phyloP scores from a whole-genome alignment of 2,888 invertebrate species.

The Drosophila buzzatii region DNA sequence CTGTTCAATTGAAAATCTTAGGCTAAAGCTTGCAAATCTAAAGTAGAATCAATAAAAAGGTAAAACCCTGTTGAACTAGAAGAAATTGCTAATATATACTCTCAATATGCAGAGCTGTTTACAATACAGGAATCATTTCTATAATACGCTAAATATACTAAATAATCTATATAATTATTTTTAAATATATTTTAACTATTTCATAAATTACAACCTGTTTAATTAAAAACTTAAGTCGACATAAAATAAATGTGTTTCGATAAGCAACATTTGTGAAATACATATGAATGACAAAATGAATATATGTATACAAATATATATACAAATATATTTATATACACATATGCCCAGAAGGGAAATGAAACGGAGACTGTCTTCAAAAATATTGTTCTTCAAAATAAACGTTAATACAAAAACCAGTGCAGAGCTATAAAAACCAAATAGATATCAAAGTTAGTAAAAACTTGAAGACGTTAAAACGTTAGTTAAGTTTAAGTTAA shows the following conservation, averaged over 20 bases:
- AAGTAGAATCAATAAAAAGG: not conserved
- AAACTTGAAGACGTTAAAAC: constrained; percentile 13
- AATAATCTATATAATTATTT: not conserved
- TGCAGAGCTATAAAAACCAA: constrained; percentile 84
- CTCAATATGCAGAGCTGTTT: not conserved
- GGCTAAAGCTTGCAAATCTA: not conserved
- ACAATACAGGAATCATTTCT: not conserved
- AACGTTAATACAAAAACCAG: constrained; percentile 83
- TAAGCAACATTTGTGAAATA: not conserved
- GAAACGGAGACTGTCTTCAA: constrained; percentile 36
- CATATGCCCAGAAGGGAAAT: constrained; percentile 29
- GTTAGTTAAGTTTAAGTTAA: constrained; percentile 36
- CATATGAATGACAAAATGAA: constrained; percentile 4
- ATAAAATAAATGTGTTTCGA: not conserved
- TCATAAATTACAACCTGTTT: not conserved
- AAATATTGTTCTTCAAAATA: constrained; percentile 29
- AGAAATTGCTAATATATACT: not conserved
- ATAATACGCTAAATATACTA: not conserved
- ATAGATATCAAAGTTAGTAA: constrained; percentile 56
- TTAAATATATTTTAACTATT: not conserved
- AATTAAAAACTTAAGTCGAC: not conserved
- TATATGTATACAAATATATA: not conserved
- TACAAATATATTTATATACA: not conserved
- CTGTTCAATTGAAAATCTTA: not conserved
- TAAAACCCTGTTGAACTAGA: not conserved